A percentile compares a stretch with the other conserved stretches of the same genome.
Evolutionary conservation across 2,888 invertebrate genomes (phyloP).

Genomic region (Melinaea menophilus): DNA sequence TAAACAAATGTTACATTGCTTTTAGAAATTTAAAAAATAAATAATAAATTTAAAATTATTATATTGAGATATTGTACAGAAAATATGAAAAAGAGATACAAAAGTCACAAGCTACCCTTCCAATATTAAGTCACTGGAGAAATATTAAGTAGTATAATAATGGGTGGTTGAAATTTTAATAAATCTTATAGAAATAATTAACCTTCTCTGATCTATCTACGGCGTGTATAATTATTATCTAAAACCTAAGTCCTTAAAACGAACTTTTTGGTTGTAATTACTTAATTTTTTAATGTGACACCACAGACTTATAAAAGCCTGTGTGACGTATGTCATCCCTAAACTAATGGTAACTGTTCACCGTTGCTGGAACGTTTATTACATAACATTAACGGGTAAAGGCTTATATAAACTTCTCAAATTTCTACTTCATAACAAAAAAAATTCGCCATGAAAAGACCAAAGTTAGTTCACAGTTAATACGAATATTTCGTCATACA

Average conservation of each 20-base stretch:
- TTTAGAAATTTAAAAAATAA: no score
- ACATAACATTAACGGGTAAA: constrained; percentile 66
- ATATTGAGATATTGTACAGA: not conserved
- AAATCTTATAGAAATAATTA: not conserved
- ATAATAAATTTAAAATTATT: no score
- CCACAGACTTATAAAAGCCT: no score
- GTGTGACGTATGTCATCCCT: constrained; percentile 48
- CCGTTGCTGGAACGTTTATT: constrained; percentile 75
- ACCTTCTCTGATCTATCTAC: constrained; percentile 31
- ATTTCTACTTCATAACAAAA: constrained; percentile 3
- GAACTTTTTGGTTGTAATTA: constrained; percentile 77
- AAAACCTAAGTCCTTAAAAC: constrained; percentile 76
- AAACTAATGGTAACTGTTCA: constrained; percentile 75
- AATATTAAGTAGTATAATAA: constrained; percentile 8
- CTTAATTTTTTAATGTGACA: constrained; percentile 63
- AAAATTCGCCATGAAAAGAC: not conserved
- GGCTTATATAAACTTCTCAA: constrained; percentile 19
- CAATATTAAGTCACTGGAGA: constrained; percentile 30
- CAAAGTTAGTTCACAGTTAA: not conserved
- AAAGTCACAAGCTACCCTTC: constrained; percentile 29
- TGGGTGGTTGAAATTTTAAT: constrained; percentile 5
- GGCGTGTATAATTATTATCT: constrained; percentile 52
- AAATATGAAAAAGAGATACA: constrained; percentile 16
- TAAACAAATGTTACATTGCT: no score
- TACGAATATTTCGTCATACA: no score